Evolutionary conservation across 2,888 invertebrate genomes (phyloP).

Genomic region (Phytoseiulus persimilis): DNA sequence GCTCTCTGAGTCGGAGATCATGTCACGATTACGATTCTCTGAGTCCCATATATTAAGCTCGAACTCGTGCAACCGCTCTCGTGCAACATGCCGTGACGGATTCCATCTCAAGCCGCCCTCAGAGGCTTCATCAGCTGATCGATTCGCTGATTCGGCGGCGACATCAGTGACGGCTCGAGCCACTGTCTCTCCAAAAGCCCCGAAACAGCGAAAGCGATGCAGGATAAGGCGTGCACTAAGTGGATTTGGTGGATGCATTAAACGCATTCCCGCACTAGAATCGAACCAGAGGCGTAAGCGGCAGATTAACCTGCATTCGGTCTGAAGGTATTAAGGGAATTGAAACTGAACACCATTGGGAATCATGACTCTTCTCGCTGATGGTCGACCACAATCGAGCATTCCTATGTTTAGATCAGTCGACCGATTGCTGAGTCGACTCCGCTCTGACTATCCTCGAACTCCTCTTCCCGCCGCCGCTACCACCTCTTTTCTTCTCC

Average conservation of each 20-base stretch:
- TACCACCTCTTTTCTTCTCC: neutral
- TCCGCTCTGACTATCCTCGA: neutral
- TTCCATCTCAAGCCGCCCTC: neutral
- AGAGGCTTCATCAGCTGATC: neutral
- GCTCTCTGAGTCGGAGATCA: no score
- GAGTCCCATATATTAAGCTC: no score
- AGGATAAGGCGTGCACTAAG: neutral
- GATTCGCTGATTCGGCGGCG: neutral
- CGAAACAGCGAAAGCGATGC: neutral
- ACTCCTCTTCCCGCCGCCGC: neutral
- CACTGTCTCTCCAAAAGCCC: neutral
- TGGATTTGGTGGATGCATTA: neutral
- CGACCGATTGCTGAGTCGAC: neutral
- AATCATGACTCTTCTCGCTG: neutral
- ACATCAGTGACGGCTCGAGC: neutral
- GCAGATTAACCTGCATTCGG: neutral
- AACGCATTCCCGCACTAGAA: neutral
- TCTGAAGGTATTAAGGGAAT: neutral
- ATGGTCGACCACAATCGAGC: neutral
- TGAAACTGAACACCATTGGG: neutral
- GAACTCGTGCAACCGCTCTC: neutral
- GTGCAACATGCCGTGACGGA: neutral
- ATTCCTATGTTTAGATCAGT: neutral
- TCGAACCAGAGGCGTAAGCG: neutral
- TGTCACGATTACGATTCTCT: neutral